phyloP scores from a whole-genome alignment of 2,113 vertebrate species.

The Grammomys dolichurus region DNA sequence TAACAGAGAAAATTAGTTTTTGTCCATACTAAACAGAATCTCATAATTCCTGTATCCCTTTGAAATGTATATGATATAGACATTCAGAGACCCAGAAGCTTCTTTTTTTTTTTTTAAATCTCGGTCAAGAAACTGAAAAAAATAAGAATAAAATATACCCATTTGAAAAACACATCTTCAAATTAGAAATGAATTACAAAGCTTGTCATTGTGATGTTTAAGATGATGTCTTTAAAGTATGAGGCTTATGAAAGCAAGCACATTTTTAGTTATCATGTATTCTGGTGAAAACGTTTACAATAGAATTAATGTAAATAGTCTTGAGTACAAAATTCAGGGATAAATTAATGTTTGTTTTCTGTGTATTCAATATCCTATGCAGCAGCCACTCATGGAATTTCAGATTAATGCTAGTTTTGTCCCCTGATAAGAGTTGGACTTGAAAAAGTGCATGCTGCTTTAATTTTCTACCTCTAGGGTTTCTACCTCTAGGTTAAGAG shows the following conservation, averaged over 20 bases:
- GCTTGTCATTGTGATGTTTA: conserved; percentile 74
- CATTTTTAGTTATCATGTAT: conserved; percentile 69
- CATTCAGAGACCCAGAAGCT: conserved; percentile 30
- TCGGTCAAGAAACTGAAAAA: conserved; percentile 41
- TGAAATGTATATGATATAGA: conserved; percentile 62
- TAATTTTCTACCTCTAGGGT: conserved; percentile 79
- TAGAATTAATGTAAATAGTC: conserved; percentile 56
- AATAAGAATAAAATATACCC: conserved; percentile 64
- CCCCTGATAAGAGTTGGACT: conserved; percentile 44
- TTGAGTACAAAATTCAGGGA: conserved; percentile 74
- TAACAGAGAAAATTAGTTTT: conserved; percentile 51
- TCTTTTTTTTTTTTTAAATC: conserved; percentile 29
- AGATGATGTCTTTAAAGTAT: conserved; percentile 61
- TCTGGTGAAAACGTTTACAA: conserved; percentile 45
- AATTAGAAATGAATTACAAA: conserved; percentile 48
- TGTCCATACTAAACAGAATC: conserved; percentile 38
- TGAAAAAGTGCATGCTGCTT: conserved; percentile 69
- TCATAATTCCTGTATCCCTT: not conserved
- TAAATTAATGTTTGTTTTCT: conserved; percentile 65
- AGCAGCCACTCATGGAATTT: conserved; percentile 66
- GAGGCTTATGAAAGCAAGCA: conserved; percentile 74
- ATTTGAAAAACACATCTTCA: conserved; percentile 64
- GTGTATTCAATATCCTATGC: conserved; percentile 65
- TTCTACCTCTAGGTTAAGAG: conserved; percentile 23
- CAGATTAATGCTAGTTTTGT: conserved; percentile 26